Evolutionary conservation across 2,113 vertebrate species (phyloP).

Genomic region (Leptodactylus fuscus): DNA sequence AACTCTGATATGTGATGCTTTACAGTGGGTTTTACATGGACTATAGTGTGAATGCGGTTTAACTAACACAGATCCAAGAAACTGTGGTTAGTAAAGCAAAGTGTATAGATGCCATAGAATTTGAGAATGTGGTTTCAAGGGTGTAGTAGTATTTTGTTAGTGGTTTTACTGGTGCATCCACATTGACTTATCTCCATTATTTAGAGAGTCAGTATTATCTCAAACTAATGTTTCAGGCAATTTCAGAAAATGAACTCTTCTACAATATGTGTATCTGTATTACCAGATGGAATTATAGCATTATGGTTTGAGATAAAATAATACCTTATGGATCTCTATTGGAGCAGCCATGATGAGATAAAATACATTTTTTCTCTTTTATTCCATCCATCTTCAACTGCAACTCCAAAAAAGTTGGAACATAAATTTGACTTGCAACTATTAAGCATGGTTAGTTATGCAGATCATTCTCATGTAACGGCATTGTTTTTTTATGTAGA

Average conservation of each 20-base stretch:
- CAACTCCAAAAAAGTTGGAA: too few relatives aligned
- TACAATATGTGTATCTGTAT: background rate
- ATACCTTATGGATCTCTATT: background rate
- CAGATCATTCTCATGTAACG: too few relatives aligned
- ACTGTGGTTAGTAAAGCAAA: constrained; percentile 43
- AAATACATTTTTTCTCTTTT: too few relatives aligned
- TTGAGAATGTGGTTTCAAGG: constrained; percentile 28
- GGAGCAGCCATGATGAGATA: too few relatives aligned
- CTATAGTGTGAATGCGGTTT: constrained; percentile 48
- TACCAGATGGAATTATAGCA: background rate
- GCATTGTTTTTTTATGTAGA: too few relatives aligned
- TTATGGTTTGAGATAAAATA: background rate
- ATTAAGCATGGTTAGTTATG: too few relatives aligned
- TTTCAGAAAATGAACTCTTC: background rate
- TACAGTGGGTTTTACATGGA: constrained; percentile 41
- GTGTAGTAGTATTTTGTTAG: constrained; percentile 48
- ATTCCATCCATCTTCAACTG: too few relatives aligned
- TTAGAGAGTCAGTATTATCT: background rate
- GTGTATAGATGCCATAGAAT: constrained; percentile 31
- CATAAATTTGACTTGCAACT: too few relatives aligned
- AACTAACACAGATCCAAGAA: constrained; percentile 39
- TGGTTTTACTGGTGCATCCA: constrained; percentile 37
- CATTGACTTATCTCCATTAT: background rate
- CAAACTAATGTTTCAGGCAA: background rate
- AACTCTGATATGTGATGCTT: constrained; percentile 43